A percentile compares a stretch with the other conserved stretches of the same genome.
Evolutionary conservation across 1,140 invertebrate species (phyloP).

Genomic region (Camponotus vicinus): DNA sequence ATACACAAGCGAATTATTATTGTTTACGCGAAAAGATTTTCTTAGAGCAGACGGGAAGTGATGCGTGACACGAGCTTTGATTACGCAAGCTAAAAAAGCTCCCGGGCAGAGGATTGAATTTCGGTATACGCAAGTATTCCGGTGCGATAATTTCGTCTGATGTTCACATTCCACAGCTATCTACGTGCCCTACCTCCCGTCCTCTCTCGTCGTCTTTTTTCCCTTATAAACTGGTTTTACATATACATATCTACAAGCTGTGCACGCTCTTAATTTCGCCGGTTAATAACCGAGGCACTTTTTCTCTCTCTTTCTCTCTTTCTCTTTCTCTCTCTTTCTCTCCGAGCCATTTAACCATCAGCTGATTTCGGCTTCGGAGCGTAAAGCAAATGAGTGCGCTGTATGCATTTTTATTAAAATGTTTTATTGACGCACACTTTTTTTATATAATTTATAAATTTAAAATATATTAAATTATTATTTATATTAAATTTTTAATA

Average conservation of each 20-base stretch:
- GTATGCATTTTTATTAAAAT: conserved; percentile 12
- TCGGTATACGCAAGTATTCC: conserved; percentile 27
- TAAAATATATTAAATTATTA: too few species aligned
- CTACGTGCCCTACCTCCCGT: conserved; percentile 1
- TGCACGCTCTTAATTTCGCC: conserved; percentile 44
- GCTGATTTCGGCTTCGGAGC: not conserved
- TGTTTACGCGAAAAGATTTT: conserved; percentile 13
- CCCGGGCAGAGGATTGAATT: conserved; percentile 18
- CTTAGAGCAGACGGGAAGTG: conserved; percentile 12
- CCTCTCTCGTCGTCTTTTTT: not conserved
- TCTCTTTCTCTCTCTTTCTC: too few species aligned
- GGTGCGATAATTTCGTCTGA: conserved; percentile 58
- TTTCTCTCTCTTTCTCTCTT: too few species aligned
- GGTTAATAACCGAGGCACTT: conserved; percentile 31
- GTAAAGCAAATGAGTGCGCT: not conserved
- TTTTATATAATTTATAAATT: too few species aligned
- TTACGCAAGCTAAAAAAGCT: conserved; percentile 43
- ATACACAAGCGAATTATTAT: conserved; percentile 5
- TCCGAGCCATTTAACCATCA: conserved; percentile 25
- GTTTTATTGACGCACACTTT: too few species aligned
- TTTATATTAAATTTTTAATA: too few species aligned
- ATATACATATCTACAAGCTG: conserved; percentile 6
- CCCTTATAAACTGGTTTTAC: conserved; percentile 40
- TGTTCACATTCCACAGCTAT: conserved; percentile 50
- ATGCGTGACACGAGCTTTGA: conserved; percentile 20